Conservation (phyloP, 2,888 invertebrate genomes). For the Caenorhabditis wallacei region DNA sequence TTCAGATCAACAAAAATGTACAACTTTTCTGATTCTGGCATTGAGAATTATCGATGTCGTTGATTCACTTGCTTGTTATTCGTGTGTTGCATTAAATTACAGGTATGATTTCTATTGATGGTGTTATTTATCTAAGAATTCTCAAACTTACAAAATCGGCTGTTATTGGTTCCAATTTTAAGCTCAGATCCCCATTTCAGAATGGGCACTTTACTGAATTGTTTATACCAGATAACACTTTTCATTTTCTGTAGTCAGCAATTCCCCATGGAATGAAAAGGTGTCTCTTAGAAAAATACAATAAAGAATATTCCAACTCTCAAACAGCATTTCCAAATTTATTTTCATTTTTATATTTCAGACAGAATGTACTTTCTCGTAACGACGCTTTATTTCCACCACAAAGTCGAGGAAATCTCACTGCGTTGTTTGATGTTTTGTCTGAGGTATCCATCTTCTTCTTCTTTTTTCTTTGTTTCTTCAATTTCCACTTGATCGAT, state of each 20-base stretch:
- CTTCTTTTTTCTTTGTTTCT: neutral
- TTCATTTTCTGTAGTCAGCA: too few relatives aligned
- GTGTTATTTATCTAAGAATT: too few relatives aligned
- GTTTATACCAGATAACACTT: too few relatives aligned
- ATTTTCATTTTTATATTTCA: conserved; percentile 18
- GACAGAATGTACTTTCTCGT: conserved; percentile 60
- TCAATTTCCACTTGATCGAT: conserved; percentile 26
- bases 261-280: too few relatives aligned
- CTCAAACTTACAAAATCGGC: too few relatives aligned
- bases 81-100: conserved; percentile 61
- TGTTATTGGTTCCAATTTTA: too few relatives aligned
- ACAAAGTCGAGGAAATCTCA: conserved; percentile 54
- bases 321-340: neutral
- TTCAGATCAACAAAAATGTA: conserved; percentile 45
- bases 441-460: conserved; percentile 42
- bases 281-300: too few relatives aligned
- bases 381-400: conserved; percentile 56
- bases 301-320: neutral
- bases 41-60: conserved; percentile 33
- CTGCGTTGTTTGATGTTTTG: conserved; percentile 56
- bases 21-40: conserved; percentile 37
- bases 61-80: conserved; percentile 57
- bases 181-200: too few relatives aligned
- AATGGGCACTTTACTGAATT: too few relatives aligned
- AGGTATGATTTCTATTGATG: conserved; percentile 46